phyloP scores from a whole-genome alignment of 2,888 invertebrate genomes.

The Liopterus haemorrhoidalis region DNA sequence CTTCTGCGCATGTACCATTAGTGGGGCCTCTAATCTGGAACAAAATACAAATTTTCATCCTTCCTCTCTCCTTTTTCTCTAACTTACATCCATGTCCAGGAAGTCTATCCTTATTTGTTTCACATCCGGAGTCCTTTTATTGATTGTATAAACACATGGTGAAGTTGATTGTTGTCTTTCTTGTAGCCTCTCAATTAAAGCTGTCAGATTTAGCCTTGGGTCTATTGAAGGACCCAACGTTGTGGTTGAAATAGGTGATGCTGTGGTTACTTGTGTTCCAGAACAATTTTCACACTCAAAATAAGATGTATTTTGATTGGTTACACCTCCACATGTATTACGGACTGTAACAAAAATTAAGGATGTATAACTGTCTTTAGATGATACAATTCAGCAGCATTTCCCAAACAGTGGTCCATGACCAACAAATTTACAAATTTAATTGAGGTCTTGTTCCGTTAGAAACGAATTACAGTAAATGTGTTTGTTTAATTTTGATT shows the following conservation, averaged over 20 bases:
- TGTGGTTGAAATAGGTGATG: conserved; percentile 32
- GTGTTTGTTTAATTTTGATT: neutral
- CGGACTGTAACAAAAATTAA: conserved; percentile 49
- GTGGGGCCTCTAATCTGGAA: conserved; percentile 61
- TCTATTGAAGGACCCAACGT: conserved; percentile 32
- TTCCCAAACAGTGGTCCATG: neutral
- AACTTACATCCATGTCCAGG: conserved; percentile 61
- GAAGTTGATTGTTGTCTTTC: conserved; percentile 44
- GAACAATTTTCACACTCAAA: conserved; percentile 48
- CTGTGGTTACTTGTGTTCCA: conserved; percentile 14
- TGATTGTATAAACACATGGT: conserved; percentile 59
- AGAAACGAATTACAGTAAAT: neutral
- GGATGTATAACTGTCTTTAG: conserved; percentile 1
- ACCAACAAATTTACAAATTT: neutral
- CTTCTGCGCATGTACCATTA: conserved; percentile 62
- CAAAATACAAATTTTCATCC: conserved; percentile 17
- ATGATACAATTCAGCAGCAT: neutral
- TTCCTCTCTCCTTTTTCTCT: too few relatives aligned
- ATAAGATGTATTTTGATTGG: conserved; percentile 59
- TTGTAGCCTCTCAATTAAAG: conserved; percentile 9
- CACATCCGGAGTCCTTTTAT: conserved; percentile 55
- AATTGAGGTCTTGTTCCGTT: too few relatives aligned
- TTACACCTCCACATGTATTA: conserved; percentile 59
- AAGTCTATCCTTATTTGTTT: conserved; percentile 67
- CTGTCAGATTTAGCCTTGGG: conserved; percentile 31